Conservation (phyloP, 2,797 vertebrate genomes). For the Carduelis carduelis region DNA sequence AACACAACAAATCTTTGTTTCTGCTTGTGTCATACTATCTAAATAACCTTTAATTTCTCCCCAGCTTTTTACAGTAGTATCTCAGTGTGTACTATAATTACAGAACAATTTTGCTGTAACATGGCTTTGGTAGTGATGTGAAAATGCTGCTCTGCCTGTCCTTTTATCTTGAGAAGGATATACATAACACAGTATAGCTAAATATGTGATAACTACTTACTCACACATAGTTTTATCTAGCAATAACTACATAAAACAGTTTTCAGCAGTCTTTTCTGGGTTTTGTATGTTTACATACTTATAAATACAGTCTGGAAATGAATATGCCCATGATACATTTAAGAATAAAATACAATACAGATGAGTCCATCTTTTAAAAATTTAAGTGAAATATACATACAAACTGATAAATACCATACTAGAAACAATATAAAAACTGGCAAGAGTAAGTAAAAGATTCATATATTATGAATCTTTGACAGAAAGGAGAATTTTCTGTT, state of each 20-base stretch:
- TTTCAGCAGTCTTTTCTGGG: background rate
- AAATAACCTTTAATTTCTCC: constrained; percentile 10
- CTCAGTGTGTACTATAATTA: constrained; percentile 24
- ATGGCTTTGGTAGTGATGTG: background rate
- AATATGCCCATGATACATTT: background rate
- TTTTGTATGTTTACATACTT: background rate
- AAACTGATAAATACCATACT: background rate
- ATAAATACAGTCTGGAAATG: background rate
- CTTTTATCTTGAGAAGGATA: background rate
- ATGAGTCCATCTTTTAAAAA: background rate
- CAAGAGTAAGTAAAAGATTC: background rate
- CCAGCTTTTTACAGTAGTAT: background rate
- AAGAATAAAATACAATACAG: background rate
- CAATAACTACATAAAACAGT: background rate
- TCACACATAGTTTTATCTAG: background rate
- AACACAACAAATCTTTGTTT: background rate
- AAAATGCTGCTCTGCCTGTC: background rate
- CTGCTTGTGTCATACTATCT: background rate
- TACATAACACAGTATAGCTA: background rate
- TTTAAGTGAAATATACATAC: background rate
- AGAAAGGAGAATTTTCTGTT: background rate
- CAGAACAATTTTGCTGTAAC: background rate
- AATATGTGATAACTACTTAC: background rate
- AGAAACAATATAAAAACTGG: background rate
- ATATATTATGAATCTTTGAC: background rate